Evolutionary conservation across 2,888 invertebrate species (phyloP).

Genomic region (Drosophila nigricruria): DNA sequence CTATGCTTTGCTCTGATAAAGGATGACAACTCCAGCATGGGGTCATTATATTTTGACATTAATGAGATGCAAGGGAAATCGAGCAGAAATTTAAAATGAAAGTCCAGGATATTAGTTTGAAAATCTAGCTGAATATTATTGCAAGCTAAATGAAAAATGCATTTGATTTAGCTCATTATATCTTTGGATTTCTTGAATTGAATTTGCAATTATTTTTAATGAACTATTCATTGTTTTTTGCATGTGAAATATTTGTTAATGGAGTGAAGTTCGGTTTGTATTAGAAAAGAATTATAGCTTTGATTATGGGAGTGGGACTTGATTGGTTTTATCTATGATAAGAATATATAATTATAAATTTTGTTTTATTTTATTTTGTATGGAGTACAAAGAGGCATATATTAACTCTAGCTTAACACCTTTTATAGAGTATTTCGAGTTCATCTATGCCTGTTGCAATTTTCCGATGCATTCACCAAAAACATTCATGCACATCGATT

Average conservation of each 20-base stretch:
- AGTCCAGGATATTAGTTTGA: conserved; percentile 3
- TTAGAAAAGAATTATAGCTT: too few species aligned
- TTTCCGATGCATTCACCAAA: conserved; percentile 16
- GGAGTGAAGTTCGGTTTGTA: background rate
- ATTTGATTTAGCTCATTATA: background rate
- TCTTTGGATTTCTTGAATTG: background rate
- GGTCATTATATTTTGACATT: conserved; percentile 33
- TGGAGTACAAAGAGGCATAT: too few species aligned
- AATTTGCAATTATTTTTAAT: background rate
- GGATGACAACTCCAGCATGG: conserved; percentile 13
- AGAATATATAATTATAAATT: too few species aligned
- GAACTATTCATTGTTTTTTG: background rate
- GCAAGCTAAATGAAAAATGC: background rate
- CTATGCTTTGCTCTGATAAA: background rate
- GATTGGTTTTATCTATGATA: too few species aligned
- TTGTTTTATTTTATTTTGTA: too few species aligned
- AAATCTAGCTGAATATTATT: background rate
- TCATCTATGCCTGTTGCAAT: background rate
- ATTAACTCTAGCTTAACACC: too few species aligned
- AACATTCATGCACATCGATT: conserved; percentile 62
- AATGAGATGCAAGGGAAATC: conserved; percentile 36
- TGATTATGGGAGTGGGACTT: too few species aligned
- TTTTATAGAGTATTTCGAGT: conserved; percentile 21
- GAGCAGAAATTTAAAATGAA: background rate
- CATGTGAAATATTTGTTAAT: too few species aligned